Evolutionary conservation across 2,113 vertebrate species (phyloP), one percentile per base, ranked within the genome.

Genomic region (Ancistrus triradiatus): DNA sequence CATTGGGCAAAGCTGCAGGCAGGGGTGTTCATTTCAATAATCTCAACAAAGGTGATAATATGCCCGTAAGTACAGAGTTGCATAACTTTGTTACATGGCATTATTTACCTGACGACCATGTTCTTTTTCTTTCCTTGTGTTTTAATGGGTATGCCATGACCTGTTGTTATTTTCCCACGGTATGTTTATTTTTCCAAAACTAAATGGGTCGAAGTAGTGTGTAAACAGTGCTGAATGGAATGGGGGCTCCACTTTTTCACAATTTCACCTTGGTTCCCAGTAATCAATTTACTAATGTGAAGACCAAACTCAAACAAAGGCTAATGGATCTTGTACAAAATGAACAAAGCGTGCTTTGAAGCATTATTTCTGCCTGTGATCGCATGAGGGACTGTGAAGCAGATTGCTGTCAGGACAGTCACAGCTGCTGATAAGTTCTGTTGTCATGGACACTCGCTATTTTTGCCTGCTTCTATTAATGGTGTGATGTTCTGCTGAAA

Each of bases 391-490:
- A 31, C 27, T 4, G 27, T 31, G 27, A 7, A 7, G 27, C 14
- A 55, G 15, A 47, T 25, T 22, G 51, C 44, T 47, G 44, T 47
- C 44, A 33, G 49, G 28, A 9, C 31, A 25, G 17, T 28, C 49
- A 52, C n/a, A 17, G 49, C n/a, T 31, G n/a, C 27, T n/a, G n/a
- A 59, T 27, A 50, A 40, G 22, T 25, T 18, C 17, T 44, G 65
- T 21, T 60, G 28, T 58, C 64, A 49, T 40, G 17, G 37, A 40
- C 42, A 43, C 17, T 46, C 43, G 42, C 10, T 17, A 5, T 51
- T 37, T 50, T 44, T 40, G 44, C 27, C 27, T 31, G 27, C 27
- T 7, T 3, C 27, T 31, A 7, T n/a, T n/a, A n/a, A n/a, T n/a
- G n/a, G n/a, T n/a, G n/a, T n/a, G n/a, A n/a, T n/a, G n/a, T n/a